Evolutionary conservation across 2,113 vertebrate genomes (phyloP), one percentile per base, ranked within the genome.

Genomic region (Eidolon helvum): DNA sequence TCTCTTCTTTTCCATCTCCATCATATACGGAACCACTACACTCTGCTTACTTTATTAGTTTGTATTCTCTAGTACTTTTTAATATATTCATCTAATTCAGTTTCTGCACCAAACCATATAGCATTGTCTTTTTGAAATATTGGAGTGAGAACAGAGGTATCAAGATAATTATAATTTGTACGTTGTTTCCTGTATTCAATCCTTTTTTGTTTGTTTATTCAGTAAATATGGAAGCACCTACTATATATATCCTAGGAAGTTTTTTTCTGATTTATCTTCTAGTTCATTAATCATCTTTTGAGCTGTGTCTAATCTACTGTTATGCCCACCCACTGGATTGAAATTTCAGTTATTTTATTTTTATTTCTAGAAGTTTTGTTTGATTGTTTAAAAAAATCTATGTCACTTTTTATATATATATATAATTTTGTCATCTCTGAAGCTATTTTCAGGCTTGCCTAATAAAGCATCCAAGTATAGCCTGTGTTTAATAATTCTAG

Each of bases 281-380:
- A n/a, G 30, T 91, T 96, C 55, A 65, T 28, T 75, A 53, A 43
- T 93, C 77, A 88, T 75, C 30, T 14, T 28, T 91, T 88, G 66
- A 94, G 26, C 30, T 91, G 1, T 82, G 8, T 91, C 77, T 94
- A 72, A 84, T 80, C 65, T 77, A 12, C 63, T 92, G 5, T 85
- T 77, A 48, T 75, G 14, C 16, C 53, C 86, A n/a, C 21, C 43
- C 43, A 48, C 35, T 85, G 65, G 65, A 79, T 82, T 96, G 90
- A 95, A 79, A 38, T 94, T 78, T 92, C 38, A 78, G 1, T 88
- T 87, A 50, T 18, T 89, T 0, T 79, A 72, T 85, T 95, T 96
- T 95, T 65, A 79, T 79, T 88, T 93, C 66, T 96, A 53, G 55
- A 83, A 63, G 4, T 89, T 93, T 19, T 91, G 4, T 66, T 84